phyloP scores from a whole-genome alignment of 2,113 vertebrate species.

The Origma solitaria region DNA sequence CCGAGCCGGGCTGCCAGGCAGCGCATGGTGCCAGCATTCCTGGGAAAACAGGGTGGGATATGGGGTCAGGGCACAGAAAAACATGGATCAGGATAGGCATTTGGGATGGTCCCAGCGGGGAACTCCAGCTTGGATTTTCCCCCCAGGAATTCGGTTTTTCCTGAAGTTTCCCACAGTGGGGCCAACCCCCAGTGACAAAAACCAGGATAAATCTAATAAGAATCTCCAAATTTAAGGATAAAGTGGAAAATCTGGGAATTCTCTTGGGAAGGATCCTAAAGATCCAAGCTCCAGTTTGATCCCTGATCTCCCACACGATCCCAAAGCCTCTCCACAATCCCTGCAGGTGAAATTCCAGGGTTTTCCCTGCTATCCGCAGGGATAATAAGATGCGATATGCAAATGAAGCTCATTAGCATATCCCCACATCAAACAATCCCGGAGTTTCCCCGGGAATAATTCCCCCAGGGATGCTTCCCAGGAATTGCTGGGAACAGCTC shows the following conservation, averaged over 20 bases:
- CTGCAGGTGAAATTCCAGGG: background rate
- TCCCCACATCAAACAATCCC: background rate
- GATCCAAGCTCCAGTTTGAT: background rate
- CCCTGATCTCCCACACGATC: background rate
- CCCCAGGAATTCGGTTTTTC: too few species aligned
- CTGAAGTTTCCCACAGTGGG: background rate
- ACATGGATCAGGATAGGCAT: too few species aligned
- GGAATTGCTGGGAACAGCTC: background rate
- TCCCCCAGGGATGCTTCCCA: background rate
- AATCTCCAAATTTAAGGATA: background rate
- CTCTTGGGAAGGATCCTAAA: background rate
- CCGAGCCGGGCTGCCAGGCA: too few species aligned
- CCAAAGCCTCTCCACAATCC: background rate
- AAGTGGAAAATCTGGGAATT: background rate
- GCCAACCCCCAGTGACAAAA: background rate
- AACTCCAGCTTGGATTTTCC: too few species aligned
- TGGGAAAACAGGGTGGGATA: too few species aligned
- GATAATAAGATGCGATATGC: rapidly evolving
- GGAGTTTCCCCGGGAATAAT: background rate
- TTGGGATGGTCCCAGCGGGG: too few species aligned
- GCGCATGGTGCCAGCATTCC: too few species aligned
- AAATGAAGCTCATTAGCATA: background rate
- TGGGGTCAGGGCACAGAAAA: too few species aligned
- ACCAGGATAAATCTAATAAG: background rate
- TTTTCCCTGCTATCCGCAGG: rapidly evolving